Evolutionary conservation across 92 coral and sea anemone genomes (phyloP).

Genomic region (Chrysogorgia sp.): DNA sequence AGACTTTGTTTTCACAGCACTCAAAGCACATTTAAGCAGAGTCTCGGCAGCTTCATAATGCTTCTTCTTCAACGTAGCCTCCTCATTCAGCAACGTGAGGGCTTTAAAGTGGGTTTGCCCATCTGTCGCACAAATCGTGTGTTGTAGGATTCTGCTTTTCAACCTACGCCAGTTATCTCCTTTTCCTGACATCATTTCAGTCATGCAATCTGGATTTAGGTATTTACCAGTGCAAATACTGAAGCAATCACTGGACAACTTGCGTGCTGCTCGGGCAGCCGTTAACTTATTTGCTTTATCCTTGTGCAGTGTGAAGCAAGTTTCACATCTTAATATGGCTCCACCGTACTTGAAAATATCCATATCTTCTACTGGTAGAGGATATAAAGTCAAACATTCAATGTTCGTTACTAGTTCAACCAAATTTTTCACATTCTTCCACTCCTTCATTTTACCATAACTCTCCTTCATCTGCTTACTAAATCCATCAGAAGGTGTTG

Average conservation of each 20-base stretch:
- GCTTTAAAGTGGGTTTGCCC: constrained; percentile 39
- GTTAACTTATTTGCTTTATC: constrained; percentile 26
- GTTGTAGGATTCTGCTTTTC: constrained; percentile 19
- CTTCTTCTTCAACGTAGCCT: not conserved
- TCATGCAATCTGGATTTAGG: constrained; percentile 32
- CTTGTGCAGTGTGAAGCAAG: constrained; percentile 20
- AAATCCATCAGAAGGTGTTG: not conserved
- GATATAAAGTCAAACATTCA: constrained; percentile 22
- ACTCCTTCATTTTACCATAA: constrained; percentile 23
- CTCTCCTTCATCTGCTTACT: constrained; percentile 21
- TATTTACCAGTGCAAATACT: constrained; percentile 36
- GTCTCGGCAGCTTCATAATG: constrained; percentile 39
- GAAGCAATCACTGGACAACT: constrained; percentile 31
- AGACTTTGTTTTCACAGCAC: no score
- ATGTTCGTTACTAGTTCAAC: constrained; percentile 4
- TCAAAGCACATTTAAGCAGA: constrained; percentile 22
- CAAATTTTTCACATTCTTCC: constrained; percentile 11
- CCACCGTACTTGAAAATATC: constrained; percentile 13
- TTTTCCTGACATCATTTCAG: constrained; percentile 31
- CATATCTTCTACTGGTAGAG: constrained; percentile 1
- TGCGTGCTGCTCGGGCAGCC: constrained; percentile 23
- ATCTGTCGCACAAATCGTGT: constrained; percentile 30
- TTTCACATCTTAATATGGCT: constrained; percentile 30
- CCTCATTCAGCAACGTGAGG: constrained; percentile 9
- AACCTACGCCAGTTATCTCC: constrained; percentile 36